These are phyloP conservation scores for Gallinago solitaria DNA, from an alignment of 2,797 vertebrate genomes.

Conservation along the genomic window DNA sequence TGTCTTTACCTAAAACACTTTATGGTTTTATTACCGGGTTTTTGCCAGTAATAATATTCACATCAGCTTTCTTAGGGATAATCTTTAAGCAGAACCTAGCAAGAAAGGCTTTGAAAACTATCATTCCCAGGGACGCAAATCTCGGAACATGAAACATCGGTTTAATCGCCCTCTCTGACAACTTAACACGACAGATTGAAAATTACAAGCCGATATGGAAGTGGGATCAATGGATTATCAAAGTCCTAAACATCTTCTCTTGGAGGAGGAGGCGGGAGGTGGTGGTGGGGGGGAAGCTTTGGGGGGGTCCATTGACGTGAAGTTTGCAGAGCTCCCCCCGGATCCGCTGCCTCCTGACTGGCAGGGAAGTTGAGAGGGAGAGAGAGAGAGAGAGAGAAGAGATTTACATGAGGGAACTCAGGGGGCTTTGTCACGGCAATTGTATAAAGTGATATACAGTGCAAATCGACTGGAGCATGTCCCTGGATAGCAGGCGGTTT, in stretches of 20 bases:
- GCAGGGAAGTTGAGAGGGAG: slow-evolving; percentile 66
- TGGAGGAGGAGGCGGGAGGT: background rate
- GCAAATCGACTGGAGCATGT: slow-evolving; percentile 82
- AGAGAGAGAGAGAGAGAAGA: slow-evolving; percentile 71
- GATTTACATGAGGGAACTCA: slow-evolving; percentile 84
- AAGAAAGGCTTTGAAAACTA: slow-evolving; percentile 79
- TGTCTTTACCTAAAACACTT: slow-evolving; percentile 80
- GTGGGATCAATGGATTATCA: slow-evolving; percentile 86
- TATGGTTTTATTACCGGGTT: slow-evolving; percentile 78
- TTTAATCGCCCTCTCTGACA: slow-evolving; percentile 82
- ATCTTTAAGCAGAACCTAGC: slow-evolving; percentile 76
- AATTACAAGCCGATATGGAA: slow-evolving; percentile 80
- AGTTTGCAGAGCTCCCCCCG: slow-evolving; percentile 74
- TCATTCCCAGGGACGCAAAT: slow-evolving; percentile 78
- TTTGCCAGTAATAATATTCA: slow-evolving; percentile 76
- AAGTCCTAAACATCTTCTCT: slow-evolving; percentile 80
- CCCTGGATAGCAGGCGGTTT: slow-evolving; percentile 82
- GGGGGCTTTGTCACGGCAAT: slow-evolving; percentile 86
- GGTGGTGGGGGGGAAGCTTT: background rate
- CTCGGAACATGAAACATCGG: slow-evolving; percentile 76
- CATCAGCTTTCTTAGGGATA: slow-evolving; percentile 79
- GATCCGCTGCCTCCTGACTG: slow-evolving; percentile 74
- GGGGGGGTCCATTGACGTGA: slow-evolving; percentile 54
- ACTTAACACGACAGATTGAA: slow-evolving; percentile 80
- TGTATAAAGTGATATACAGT: slow-evolving; percentile 86